Evolutionary conservation across 2,888 invertebrate species (phyloP), one percentile per base, ranked within the genome.

Genomic region (Andrena minutula): DNA sequence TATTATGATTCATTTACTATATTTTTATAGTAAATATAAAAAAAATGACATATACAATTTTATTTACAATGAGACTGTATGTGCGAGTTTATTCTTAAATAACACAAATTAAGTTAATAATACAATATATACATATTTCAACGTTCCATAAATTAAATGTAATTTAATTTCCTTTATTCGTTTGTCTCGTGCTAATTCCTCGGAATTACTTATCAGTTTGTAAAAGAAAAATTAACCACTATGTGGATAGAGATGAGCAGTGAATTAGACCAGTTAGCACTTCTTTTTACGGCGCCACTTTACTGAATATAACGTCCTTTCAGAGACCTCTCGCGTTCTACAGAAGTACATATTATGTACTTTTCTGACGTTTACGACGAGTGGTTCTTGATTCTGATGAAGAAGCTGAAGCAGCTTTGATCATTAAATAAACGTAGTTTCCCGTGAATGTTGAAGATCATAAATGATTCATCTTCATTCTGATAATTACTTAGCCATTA

Each of bases 261-360:
- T 35, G 23, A 64, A 28, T 71, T 71, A 47, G 28, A 61, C 16
- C 58, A 35, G 20, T 35, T 61, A 41, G 20, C 10, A 30, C 41
- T 30, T 2, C 53, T 61, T 30, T 32, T 28, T 7, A 16, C 7
- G 30, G n/a, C n/a, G 16, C 23, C 30, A 60, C 60, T 41, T 60
- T 4, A 3, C n/a, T 10, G 7, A 26, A n/a, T 56, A 41, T n/a
- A 63, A 23, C 20, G 35, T 63, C 16, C 71, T 63, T 53, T 23
- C 61, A 20, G 23, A 35, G 64, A 63, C n/a, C 7, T 41, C 23
- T 23, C 6, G 72, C 58, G 63, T 26, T 60, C 41, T 28, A 12
- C 53, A 41, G 12, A 60, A 65, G 23, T 58, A 65, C 32, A n/a
- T 12, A 20, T 58, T 47, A 35, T n/a, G 30, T 32, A 73, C 35